phyloP scores from a whole-genome alignment of 2,797 vertebrate species.

The Brachyalestes nurse region DNA sequence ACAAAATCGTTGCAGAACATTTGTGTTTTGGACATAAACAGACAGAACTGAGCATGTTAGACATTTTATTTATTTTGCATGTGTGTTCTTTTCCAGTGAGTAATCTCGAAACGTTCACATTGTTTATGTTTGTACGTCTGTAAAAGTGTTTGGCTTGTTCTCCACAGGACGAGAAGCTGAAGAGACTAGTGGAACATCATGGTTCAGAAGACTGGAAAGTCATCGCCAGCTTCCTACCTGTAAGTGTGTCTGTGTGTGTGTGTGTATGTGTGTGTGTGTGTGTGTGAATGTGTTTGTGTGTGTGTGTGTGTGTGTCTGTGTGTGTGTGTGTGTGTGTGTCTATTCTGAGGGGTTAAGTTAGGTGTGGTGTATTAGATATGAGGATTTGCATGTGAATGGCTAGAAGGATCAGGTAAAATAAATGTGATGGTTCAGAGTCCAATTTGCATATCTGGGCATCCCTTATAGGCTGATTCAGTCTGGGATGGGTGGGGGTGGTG shows the following conservation, averaged over 20 bases:
- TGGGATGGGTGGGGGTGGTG: conserved; percentile 25
- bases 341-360: conserved; percentile 38
- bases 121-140: background rate
- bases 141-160: conserved; percentile 36
- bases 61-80: background rate
- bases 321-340: conserved; percentile 64
- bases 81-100: background rate
- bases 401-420: conserved; percentile 55
- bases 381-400: conserved; percentile 59
- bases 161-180: conserved; percentile 94
- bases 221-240: conserved; percentile 94
- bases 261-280: conserved; percentile 16
- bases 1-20: background rate
- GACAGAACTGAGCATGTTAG: no score
- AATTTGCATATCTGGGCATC: conserved; percentile 59
- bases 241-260: conserved; percentile 74
- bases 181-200: conserved; percentile 95
- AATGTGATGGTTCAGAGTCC: conserved; percentile 44
- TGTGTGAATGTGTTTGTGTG: conserved; percentile 77
- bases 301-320: conserved; percentile 27
- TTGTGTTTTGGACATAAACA: background rate
- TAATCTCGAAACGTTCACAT: background rate
- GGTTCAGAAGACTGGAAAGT: conserved; percentile 99
- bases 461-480: conserved; percentile 52
- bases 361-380: conserved; percentile 53